Evolutionary conservation across 2,113 vertebrate genomes (phyloP), one percentile per base, ranked within the genome.

Genomic region (Nestor notabilis): DNA sequence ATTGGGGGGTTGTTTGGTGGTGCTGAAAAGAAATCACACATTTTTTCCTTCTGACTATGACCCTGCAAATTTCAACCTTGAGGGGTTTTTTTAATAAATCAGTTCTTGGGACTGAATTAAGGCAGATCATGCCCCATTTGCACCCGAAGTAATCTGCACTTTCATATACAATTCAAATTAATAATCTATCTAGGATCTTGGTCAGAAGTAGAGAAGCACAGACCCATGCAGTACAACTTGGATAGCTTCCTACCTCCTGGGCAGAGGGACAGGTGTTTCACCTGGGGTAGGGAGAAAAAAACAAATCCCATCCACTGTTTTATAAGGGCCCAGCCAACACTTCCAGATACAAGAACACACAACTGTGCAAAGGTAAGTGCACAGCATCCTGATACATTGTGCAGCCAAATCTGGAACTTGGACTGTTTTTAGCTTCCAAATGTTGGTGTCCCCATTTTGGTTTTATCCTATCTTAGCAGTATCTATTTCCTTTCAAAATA

Each of bases 1-100:
- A 89, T 58, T 90, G 83, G 33, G 24, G 72, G 15, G 63, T 91
- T 95, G 72, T 91, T 93, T 70, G 15, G 86, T 79, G 17, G 46
- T 5, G 6, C 4, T 27, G 76, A 19, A 6, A 47, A 17, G 14
- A 35, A 92, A 52, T 43, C 50, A 63, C 31, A 61, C 69, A 75
- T 95, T 94, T 94, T 93, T 93, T 94, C 55, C 63, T 83, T n/a
- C 46, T 88, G 79, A 91, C 79, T 82, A 49, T 43, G 65, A 89
- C 78, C 80, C 50, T 65, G 25, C 28, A 83, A 83, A 28, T 58
- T 88, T 89, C 37, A 87, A 23, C 29, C 20, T 78, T 75, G 33
- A 17, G 43, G 39, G n/a, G n/a, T n/a, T 56, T 69, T 75, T 53
- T 23, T 3, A 80, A 56, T 68, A 83, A 55, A 78, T 88, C 35